Percentiles rank a stretch among this genome's conserved stretches.
Conservation (phyloP, 1,140 invertebrate genomes). For the Teleopsis dalmanni region DNA sequence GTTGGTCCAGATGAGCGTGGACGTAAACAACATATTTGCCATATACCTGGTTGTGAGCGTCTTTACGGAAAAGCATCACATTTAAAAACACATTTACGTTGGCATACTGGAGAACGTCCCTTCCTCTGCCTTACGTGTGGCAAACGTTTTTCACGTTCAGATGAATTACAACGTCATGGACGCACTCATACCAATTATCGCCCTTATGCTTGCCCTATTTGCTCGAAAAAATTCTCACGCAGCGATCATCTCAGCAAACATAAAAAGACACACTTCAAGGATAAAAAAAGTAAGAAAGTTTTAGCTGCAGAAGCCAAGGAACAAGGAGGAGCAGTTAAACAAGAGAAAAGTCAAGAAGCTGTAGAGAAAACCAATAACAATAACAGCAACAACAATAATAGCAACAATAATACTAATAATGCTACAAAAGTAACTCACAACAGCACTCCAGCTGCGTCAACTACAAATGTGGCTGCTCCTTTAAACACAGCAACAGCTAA, state of each 20-base stretch:
- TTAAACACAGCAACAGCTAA: background rate
- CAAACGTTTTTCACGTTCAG: slow-evolving; percentile 81
- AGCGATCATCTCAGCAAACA: slow-evolving; percentile 83
- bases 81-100: slow-evolving; percentile 76
- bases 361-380: background rate
- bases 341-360: slow-evolving; percentile 17
- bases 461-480: background rate
- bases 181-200: slow-evolving; percentile 79
- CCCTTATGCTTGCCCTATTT: slow-evolving; percentile 64
- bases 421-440: background rate
- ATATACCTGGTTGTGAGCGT: slow-evolving; percentile 84
- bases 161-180: slow-evolving; percentile 76
- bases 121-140: slow-evolving; percentile 72
- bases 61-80: slow-evolving; percentile 89
- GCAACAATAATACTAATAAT: background rate
- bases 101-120: slow-evolving; percentile 73
- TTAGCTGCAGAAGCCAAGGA: slow-evolving; percentile 34
- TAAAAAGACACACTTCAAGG: slow-evolving; percentile 63
- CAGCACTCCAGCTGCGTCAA: background rate
- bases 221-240: slow-evolving; percentile 71
- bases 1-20: slow-evolving; percentile 52
- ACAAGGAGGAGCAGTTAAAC: slow-evolving; percentile 24
- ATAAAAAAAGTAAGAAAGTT: slow-evolving; percentile 39
- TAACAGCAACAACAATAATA: background rate
- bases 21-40: slow-evolving; percentile 79